Evolutionary conservation across 2,113 vertebrate species (phyloP), one percentile per base, ranked within the genome.

Genomic region (Forbesichthys papilliferus): DNA sequence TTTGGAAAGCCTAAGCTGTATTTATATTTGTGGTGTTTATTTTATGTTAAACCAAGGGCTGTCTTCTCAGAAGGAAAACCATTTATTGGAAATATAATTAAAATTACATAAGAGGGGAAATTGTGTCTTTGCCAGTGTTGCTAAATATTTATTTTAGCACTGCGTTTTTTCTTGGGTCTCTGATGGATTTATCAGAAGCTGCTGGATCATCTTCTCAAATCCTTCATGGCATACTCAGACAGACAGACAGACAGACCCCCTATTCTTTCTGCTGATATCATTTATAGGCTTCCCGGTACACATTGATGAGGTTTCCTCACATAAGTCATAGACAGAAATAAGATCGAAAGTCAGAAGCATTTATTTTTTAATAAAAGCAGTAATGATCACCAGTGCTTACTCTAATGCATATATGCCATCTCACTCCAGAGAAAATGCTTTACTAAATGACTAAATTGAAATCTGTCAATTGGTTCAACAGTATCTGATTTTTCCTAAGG

Each of bases 81-180:
- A 8, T 5, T 42, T 42, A 42, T 42, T 4, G 36, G 4, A 42
- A 6, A 42, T 42, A 42, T 42, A 42, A 42, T 5, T 42, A 42
- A 27, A 27, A 27, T 27, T 3, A 27, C 27, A 42, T 42, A 4
- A 1, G 36, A 4, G 36, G 36, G 36, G 7, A 6, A 6, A 42
- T 42, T 55, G n/a, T n/a, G 53, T 55, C 12, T 55, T 14, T 16
- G n/a, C 53, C 2, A 9, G 27, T 54, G 52, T 51, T 61, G 33
- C 73, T 42, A 65, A 81, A 72, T 47, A n/a, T 69, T 76, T 86
- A 78, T 82, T 84, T 79, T 66, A 55, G 78, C 54, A 27, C 27
- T 27, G 27, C 27, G 20, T 27, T 27, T 27, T 27, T 27, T 53
- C 13, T 60, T 18, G 53, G 18, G 11, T 60, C 48, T 34, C 4